A percentile compares a stretch with the other conserved stretches of the same genome.
Conservation (phyloP, 2,113 vertebrate genomes). For the Gobiocypris rarus region DNA sequence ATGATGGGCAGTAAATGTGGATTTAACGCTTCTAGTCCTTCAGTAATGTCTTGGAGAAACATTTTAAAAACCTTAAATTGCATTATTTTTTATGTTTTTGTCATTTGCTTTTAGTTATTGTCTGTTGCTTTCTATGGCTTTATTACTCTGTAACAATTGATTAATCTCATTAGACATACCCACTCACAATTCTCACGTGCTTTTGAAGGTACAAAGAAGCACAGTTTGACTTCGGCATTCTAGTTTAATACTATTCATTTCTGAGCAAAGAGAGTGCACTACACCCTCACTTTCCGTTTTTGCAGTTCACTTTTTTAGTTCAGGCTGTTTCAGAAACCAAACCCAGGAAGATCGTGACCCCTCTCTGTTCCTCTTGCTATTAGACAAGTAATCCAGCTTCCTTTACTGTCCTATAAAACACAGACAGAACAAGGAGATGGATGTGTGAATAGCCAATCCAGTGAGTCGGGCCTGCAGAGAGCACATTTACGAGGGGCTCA, state of each 20-base stretch:
- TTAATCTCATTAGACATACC: constrained; percentile 11
- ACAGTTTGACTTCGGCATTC: neutral
- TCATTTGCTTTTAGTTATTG: neutral
- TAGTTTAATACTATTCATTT: constrained; percentile 20
- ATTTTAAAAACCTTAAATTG: neutral
- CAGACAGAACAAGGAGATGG: constrained; percentile 52
- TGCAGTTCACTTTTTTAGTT: constrained; percentile 53
- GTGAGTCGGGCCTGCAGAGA: constrained; percentile 31
- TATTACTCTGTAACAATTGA: neutral
- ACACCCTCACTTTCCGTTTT: constrained; percentile 38
- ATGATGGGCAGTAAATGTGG: constrained; percentile 78
- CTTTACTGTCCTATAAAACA: constrained; percentile 61
- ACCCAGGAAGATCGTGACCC: constrained; percentile 42
- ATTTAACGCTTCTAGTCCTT: constrained; percentile 42
- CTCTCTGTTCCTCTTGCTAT: constrained; percentile 39
- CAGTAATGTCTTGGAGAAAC: neutral
- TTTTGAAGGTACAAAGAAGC: neutral
- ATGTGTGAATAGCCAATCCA: constrained; percentile 54
- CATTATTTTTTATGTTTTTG: neutral
- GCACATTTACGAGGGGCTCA: constrained; percentile 53
- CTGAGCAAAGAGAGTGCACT: constrained; percentile 16
- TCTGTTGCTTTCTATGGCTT: neutral
- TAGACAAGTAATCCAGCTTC: constrained; percentile 52
- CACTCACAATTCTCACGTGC: neutral
- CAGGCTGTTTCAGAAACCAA: constrained; percentile 35